Evolutionary conservation across 2,113 vertebrate genomes (phyloP).

Genomic region (Callipepla californica): DNA sequence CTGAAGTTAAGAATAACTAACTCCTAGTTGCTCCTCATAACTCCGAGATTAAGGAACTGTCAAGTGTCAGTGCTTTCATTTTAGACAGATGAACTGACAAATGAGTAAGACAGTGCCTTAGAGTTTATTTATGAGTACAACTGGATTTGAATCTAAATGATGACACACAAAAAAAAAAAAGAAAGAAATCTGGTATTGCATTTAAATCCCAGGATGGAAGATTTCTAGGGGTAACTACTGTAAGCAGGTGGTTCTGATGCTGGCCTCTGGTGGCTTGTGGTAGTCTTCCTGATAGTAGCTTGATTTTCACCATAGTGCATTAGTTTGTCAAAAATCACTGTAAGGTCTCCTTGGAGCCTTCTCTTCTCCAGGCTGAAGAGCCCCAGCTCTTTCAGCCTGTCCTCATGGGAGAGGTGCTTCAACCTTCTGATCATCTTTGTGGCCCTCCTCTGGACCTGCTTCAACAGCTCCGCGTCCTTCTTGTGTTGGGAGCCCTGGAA

Average conservation of each 20-base stretch:
- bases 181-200: accelerated
- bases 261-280: not conserved
- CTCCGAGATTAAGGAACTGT: not conserved
- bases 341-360: too few relatives aligned
- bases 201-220: not conserved
- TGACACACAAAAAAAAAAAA: not conserved
- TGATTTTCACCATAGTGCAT: not conserved
- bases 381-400: too few relatives aligned
- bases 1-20: not conserved
- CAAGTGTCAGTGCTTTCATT: accelerated
- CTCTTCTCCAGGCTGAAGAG: too few relatives aligned
- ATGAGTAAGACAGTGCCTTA: not conserved
- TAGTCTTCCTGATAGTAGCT: not conserved
- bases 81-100: not conserved
- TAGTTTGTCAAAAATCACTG: not conserved
- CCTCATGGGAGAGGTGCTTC: too few relatives aligned
- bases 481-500: too few relatives aligned
- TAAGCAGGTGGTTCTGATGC: not conserved
- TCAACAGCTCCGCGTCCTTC: too few relatives aligned
- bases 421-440: too few relatives aligned
- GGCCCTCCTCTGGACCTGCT: too few relatives aligned
- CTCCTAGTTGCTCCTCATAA: not conserved
- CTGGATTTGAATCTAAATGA: not conserved
- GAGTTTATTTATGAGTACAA: not conserved
- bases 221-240: accelerated